phyloP scores from a whole-genome alignment of 2,113 vertebrate genomes.

The Benitochromis conjunctus region DNA sequence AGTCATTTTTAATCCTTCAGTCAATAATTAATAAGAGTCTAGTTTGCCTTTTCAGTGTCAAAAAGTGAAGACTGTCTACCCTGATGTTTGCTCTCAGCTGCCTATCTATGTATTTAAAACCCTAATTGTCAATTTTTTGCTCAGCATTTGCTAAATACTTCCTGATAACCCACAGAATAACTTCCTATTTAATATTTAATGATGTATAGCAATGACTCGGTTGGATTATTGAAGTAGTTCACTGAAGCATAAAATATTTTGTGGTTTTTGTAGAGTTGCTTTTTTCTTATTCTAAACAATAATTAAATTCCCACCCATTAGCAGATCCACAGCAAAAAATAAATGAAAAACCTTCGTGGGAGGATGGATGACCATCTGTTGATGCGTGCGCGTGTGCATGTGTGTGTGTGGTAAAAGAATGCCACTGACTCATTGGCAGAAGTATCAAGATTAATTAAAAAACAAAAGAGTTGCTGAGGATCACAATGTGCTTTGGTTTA shows the following conservation, averaged over 20 bases:
- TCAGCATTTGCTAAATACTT: neutral
- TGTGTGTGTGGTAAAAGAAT: neutral
- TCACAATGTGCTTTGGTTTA: neutral
- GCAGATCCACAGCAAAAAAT: neutral
- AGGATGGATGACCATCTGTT: constrained; percentile 5
- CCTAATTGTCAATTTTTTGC: neutral
- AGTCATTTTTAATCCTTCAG: neutral
- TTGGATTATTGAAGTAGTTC: neutral
- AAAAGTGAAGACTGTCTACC: neutral
- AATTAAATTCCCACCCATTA: neutral
- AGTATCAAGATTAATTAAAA: constrained; percentile 2
- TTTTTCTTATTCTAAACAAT: neutral
- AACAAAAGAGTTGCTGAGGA: neutral
- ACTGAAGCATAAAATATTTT: neutral
- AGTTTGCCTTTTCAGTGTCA: neutral
- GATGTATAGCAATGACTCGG: neutral
- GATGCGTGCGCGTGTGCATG: neutral
- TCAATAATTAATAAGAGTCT: neutral
- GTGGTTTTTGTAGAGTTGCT: neutral
- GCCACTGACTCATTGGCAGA: neutral
- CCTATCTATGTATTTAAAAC: neutral
- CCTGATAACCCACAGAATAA: neutral
- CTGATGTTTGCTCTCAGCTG: neutral
- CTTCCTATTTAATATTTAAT: neutral
- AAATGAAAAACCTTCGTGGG: neutral